Percentiles rank a stretch among this genome's conserved stretches.
These are phyloP conservation scores for Pelodytes ibericus DNA, from an alignment of 2,797 vertebrate genomes.

Conservation along the genomic window DNA sequence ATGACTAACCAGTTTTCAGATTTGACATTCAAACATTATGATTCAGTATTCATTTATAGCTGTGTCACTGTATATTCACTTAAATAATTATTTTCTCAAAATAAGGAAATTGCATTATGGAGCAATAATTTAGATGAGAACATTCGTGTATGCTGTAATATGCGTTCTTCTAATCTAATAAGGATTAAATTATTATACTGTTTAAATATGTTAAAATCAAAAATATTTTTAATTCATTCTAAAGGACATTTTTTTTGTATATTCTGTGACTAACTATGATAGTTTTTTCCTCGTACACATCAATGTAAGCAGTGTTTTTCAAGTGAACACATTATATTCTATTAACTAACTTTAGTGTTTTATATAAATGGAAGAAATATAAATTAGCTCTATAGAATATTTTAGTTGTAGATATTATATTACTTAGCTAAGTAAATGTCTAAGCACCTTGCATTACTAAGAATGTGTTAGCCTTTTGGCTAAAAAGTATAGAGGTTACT, in stretches of 20 bases:
- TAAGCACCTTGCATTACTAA: no score
- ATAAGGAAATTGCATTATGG: conserved; percentile 38
- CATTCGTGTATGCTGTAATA: conserved; percentile 26
- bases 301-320: no score
- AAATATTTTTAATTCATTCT: neutral
- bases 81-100: conserved; percentile 38
- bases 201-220: neutral
- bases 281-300: no score
- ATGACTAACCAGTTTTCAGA: conserved; percentile 34
- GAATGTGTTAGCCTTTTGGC: no score
- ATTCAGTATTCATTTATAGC: conserved; percentile 32
- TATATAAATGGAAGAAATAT: no score
- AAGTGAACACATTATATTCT: no score
- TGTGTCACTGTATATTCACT: conserved; percentile 32
- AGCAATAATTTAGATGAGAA: conserved; percentile 33
- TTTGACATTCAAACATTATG: conserved; percentile 29
- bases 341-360: no score
- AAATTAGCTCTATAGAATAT: no score
- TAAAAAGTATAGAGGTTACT: no score
- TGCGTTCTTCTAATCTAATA: conserved; percentile 31
- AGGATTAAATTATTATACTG: neutral
- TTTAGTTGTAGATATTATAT: no score
- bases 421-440: no score
- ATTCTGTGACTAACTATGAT: neutral
- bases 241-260: neutral